Conservation (phyloP, 37 sponge, comb jelly and placozoan species). For the Bolinopsis microptera region DNA sequence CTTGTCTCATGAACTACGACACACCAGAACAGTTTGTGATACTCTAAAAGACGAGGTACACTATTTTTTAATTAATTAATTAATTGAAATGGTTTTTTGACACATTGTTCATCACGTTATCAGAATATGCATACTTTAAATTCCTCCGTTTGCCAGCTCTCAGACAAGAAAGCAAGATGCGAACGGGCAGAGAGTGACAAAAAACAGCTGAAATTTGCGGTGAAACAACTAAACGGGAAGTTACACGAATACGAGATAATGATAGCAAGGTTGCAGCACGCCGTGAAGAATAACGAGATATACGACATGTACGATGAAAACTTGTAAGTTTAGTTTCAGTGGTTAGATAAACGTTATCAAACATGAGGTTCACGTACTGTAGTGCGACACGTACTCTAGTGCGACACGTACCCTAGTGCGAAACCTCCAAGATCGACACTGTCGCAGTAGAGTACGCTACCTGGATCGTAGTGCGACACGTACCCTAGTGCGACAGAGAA, state of each 20-base stretch:
- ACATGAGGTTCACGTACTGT: too few relatives aligned
- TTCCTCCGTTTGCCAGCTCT: neutral
- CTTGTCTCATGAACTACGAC: neutral
- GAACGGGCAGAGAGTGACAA: conserved; percentile 13
- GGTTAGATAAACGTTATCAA: too few relatives aligned
- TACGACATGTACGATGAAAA: neutral
- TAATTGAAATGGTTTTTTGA: too few relatives aligned
- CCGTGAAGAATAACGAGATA: neutral
- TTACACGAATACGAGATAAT: neutral
- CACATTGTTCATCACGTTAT: too few relatives aligned
- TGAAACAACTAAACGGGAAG: neutral
- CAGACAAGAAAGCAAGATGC: neutral
- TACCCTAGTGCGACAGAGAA: too few relatives aligned
- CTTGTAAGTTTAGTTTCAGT: neutral
- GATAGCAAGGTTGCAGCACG: neutral
- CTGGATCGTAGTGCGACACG: too few relatives aligned
- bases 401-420: too few relatives aligned
- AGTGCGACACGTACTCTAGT: too few relatives aligned
- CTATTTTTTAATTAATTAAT: neutral
- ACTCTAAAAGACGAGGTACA: neutral
- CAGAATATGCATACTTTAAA: too few relatives aligned
- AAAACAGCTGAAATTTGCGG: conserved; percentile 27
- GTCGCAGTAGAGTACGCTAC: too few relatives aligned
- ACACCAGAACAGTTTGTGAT: conserved; percentile 19
- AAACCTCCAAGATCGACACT: too few relatives aligned